Percentiles rank a stretch among this genome's conserved stretches.
Conservation (phyloP, 2,113 vertebrate species). For the Aythya baeri region DNA sequence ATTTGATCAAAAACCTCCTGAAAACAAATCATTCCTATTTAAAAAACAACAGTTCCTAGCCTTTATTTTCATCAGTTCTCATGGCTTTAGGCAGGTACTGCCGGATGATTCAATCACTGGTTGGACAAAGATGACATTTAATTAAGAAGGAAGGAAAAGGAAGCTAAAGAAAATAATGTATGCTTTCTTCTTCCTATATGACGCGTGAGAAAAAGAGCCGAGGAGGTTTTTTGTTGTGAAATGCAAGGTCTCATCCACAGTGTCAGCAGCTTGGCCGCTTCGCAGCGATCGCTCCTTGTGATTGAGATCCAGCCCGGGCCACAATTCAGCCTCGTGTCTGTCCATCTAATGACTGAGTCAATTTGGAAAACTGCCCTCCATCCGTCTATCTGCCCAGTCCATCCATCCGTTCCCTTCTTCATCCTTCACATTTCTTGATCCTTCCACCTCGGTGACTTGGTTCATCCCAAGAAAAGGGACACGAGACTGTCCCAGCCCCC, state of each 20-base stretch:
- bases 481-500: neutral
- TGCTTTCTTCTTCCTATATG: neutral
- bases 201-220: neutral
- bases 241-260: neutral
- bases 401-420: neutral
- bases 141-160: conserved; percentile 44
- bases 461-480: neutral
- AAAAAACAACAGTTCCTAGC: neutral
- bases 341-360: neutral
- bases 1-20: neutral
- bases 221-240: neutral
- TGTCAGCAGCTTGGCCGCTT: neutral
- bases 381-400: neutral
- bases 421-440: neutral
- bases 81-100: conserved; percentile 25
- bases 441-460: fast-evolving
- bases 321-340: neutral
- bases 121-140: conserved; percentile 54
- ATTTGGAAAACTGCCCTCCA: neutral
- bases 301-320: neutral
- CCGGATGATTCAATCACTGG: conserved; percentile 24
- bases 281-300: neutral
- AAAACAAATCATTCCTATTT: neutral
- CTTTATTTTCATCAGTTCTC: neutral
- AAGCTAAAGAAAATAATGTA: neutral